Percentiles rank a stretch among this genome's conserved stretches.
Evolutionary conservation across 2,888 invertebrate species (phyloP).

Genomic region (Timema cristinae): DNA sequence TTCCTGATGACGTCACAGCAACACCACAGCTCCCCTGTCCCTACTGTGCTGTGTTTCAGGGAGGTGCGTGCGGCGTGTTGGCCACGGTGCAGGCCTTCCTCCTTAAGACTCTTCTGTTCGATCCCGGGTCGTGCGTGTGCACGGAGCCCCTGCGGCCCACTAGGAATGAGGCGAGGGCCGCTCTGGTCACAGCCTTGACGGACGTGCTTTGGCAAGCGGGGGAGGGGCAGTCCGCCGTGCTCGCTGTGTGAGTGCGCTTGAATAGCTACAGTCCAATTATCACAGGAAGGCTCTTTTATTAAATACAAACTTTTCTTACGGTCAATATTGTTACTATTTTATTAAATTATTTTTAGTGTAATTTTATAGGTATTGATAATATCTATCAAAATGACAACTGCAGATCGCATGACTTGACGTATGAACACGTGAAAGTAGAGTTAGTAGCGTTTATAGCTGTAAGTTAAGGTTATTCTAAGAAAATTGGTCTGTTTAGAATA

Average conservation of each 20-base stretch:
- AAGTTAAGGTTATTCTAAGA: too few relatives aligned
- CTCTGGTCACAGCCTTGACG: conserved; percentile 19
- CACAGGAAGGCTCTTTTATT: too few relatives aligned
- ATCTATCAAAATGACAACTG: too few relatives aligned
- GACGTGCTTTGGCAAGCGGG: conserved; percentile 25
- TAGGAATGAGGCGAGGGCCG: conserved; percentile 21
- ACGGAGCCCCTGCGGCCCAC: conserved; percentile 24
- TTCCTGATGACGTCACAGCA: too few relatives aligned
- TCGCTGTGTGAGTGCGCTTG: conserved; percentile 13
- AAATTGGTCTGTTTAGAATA: too few relatives aligned
- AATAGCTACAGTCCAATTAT: background rate
- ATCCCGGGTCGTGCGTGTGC: conserved; percentile 19
- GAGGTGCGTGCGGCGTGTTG: conserved; percentile 52
- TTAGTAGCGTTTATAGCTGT: too few relatives aligned
- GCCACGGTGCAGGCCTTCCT: conserved; percentile 49
- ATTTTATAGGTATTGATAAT: too few relatives aligned
- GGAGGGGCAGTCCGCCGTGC: background rate
- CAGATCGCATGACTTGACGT: too few relatives aligned
- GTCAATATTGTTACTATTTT: too few relatives aligned
- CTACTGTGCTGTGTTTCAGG: conserved; percentile 37
- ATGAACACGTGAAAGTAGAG: too few relatives aligned
- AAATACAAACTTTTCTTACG: too few relatives aligned
- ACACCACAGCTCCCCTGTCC: background rate
- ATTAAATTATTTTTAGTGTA: too few relatives aligned
- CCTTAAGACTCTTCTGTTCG: conserved; percentile 47